These are phyloP conservation scores for Neodiprion pinetum DNA, from an alignment of 1,140 invertebrate species.

Conservation along the genomic window DNA sequence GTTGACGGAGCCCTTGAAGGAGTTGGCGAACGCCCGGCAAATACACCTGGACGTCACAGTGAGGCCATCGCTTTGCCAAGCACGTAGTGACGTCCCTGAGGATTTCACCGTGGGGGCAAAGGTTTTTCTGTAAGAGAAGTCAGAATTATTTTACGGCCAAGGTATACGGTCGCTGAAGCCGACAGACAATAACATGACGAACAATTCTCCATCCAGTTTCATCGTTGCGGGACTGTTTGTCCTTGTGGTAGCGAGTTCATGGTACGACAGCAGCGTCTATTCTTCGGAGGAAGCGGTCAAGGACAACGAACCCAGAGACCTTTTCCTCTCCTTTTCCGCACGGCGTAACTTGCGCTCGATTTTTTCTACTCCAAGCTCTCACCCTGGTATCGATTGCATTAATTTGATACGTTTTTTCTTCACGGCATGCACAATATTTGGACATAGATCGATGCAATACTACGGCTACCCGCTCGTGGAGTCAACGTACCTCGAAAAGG, in stretches of 20 bases:
- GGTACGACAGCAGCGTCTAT: conserved; percentile 36
- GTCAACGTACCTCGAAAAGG: background rate
- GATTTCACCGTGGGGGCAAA: conserved; percentile 24
- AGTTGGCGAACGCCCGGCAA: conserved; percentile 27
- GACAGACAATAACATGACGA: too few relatives aligned
- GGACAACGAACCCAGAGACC: conserved; percentile 22
- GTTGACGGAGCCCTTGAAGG: conserved; percentile 28
- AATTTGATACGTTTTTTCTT: background rate
- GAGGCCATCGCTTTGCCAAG: conserved; percentile 35
- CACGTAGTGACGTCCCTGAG: conserved; percentile 29
- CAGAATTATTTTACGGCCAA: too few relatives aligned
- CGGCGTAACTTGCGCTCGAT: conserved; percentile 38
- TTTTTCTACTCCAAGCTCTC: conserved; percentile 4
- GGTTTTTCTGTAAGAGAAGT: conserved; percentile 30
- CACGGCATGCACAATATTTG: background rate
- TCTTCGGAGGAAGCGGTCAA: conserved; percentile 9
- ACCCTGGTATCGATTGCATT: background rate
- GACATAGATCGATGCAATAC: background rate
- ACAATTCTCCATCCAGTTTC: conserved; percentile 26
- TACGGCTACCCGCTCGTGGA: background rate
- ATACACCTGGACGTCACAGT: conserved; percentile 34
- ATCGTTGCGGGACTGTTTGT: conserved; percentile 26
- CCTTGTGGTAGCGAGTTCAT: conserved; percentile 35
- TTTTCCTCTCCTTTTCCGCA: conserved; percentile 52
- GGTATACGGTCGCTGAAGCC: too few relatives aligned